Base-by-base conservation (phyloP, 2,113 vertebrate genomes). In the Lepus timidus region DNA sequence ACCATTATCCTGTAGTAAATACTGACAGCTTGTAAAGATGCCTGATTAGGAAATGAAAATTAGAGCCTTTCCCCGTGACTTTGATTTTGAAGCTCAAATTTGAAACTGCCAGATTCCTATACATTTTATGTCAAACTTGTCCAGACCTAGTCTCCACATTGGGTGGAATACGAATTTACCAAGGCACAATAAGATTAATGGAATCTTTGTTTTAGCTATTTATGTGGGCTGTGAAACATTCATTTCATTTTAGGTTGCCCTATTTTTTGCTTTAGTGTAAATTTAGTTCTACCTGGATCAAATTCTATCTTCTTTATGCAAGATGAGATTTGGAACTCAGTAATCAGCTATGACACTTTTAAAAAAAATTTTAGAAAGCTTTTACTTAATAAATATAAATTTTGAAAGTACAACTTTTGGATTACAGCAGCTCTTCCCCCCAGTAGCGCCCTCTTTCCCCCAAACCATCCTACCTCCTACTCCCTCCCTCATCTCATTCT, bases 201-300 rank as follows among this genome's bases (percentile, higher is more conserved):
- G 29, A 85, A 73, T 84, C 65, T 79, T 51, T 68, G 5, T 85
- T 88, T 68, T 70, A 52, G 29, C n/a, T 20, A 70, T 71, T 52
- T 27, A 55, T 76, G 12, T 33, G 13, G 20, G 19, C 65, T 64
- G 36, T 33, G 64, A 88, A 88, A 36, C 19, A 31, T 3, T 83
- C 12, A 79, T 65, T 86, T 68, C 58, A 31, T 49, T 55, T 16
- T 86, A n/a, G 39, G 39, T 44, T 44, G 39, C 16, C n/a, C 6
- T 74, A 20, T 27, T 78, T 94, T 83, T 52, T 84, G 62, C 13
- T 51, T 73, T 73, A 80, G 81, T 27, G 64, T 73, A 94, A 73
- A 80, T 55, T 73, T 73, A 55, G 49, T 73, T 62, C 23, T 65
- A 73, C 11, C 8, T 29, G 44, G 33, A 14, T 80, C 74, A 44